These are phyloP conservation scores for Drosophila gaucha DNA, from an alignment of 2,888 invertebrate species.

Conservation along the genomic window DNA sequence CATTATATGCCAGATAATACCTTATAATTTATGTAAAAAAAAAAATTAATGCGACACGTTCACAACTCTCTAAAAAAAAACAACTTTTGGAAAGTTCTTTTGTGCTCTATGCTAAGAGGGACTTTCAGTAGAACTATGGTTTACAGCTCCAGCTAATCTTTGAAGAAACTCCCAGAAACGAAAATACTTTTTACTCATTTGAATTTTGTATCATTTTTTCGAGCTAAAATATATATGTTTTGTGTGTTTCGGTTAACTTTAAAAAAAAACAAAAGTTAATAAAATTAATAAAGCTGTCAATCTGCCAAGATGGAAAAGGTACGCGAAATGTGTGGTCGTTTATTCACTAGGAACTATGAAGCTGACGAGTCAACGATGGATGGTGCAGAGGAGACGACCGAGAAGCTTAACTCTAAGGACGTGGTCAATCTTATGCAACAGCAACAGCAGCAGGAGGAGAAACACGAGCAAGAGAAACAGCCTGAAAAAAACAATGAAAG, in stretches of 20 bases:
- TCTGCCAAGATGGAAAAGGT: conserved; percentile 34
- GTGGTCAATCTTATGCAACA: conserved; percentile 38
- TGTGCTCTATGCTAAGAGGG: conserved; percentile 12
- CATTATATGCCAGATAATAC: conserved; percentile 33
- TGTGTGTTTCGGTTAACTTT: conserved; percentile 8
- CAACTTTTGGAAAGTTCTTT: conserved; percentile 52
- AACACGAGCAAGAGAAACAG: conserved; percentile 2
- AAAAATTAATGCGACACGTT: conserved; percentile 35
- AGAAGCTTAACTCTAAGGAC: conserved; percentile 18
- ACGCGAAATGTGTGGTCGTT: conserved; percentile 17
- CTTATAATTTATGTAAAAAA: conserved; percentile 58
- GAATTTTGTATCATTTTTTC: conserved; percentile 20
- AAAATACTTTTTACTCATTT: conserved; percentile 2
- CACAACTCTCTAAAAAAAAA: conserved; percentile 44
- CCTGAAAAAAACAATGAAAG: neutral
- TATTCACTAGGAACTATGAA: neutral
- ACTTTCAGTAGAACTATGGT: conserved; percentile 1
- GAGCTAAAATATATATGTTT: neutral
- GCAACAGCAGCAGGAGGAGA: conserved; percentile 11
- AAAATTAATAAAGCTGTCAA: neutral
- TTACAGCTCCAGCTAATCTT: neutral
- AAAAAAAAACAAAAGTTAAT: neutral
- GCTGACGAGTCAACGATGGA: neutral
- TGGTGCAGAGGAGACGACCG: neutral
- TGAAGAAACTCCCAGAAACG: neutral